A percentile compares a stretch with the other conserved stretches of the same genome.
Conservation (phyloP, 2,888 invertebrate species). For the Atherix ibis region DNA sequence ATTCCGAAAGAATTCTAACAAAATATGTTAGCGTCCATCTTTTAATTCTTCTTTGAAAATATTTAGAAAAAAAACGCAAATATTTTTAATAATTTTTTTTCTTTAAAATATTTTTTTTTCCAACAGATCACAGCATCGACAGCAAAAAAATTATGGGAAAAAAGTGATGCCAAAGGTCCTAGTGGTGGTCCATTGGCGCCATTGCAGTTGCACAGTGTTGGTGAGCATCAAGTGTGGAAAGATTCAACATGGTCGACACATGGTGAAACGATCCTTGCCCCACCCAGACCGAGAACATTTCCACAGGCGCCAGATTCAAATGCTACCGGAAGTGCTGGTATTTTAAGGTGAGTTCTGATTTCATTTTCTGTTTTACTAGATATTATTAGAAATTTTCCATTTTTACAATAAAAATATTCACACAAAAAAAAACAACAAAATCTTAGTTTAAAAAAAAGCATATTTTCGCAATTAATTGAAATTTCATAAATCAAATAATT, state of each 20-base stretch:
- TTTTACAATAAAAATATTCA: no score
- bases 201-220: conserved; percentile 43
- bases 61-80: no score
- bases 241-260: conserved; percentile 89
- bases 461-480: neutral
- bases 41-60: no score
- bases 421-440: no score
- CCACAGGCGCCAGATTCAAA: conserved; percentile 42
- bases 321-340: conserved; percentile 34
- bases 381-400: no score
- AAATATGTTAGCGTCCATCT: no score
- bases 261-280: conserved; percentile 66
- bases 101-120: no score
- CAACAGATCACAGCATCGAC: conserved; percentile 90
- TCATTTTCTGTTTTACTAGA: no score
- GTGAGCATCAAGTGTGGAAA: conserved; percentile 68
- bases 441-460: neutral
- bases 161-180: conserved; percentile 62
- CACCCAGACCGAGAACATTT: conserved; percentile 50
- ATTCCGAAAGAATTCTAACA: no score
- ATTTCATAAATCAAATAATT: no score
- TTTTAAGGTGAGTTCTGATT: conserved; percentile 23
- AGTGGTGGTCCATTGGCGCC: conserved; percentile 51
- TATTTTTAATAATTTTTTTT: no score
- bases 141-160: conserved; percentile 87